Conservation (phyloP, 2,113 vertebrate species). For the Choloepus hoffmanni region DNA sequence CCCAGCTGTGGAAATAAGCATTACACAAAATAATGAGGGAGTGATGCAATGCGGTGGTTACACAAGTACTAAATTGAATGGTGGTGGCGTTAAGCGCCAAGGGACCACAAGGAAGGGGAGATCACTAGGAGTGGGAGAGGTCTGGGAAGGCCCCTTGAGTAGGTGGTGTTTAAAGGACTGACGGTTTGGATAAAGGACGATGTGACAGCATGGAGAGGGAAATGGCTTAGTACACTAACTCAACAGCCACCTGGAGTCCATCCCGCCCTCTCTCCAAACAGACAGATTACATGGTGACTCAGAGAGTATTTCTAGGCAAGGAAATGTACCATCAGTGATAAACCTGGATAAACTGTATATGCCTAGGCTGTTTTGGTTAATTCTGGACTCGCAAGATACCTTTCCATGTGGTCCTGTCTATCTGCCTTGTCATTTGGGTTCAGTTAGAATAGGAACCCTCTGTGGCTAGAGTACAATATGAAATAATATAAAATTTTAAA, state of each 20-base stretch:
- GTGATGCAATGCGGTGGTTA: conserved; percentile 68
- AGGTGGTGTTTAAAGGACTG: conserved; percentile 15
- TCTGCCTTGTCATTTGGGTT: background rate
- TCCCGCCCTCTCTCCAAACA: conserved; percentile 49
- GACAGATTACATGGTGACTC: conserved; percentile 41
- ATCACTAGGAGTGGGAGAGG: background rate
- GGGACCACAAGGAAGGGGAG: conserved; percentile 18
- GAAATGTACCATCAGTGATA: background rate
- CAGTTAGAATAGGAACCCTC: background rate
- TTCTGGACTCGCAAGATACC: background rate
- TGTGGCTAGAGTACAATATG: background rate
- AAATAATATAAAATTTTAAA: background rate
- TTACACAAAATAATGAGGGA: conserved; percentile 68
- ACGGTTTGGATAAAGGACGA: background rate
- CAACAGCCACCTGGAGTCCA: conserved; percentile 60
- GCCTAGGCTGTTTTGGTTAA: background rate
- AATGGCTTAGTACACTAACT: background rate
- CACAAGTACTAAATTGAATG: conserved; percentile 56
- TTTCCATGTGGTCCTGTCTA: background rate
- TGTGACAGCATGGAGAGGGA: background rate
- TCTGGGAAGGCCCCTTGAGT: background rate
- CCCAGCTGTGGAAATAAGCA: conserved; percentile 69
- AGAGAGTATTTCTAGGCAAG: conserved; percentile 35
- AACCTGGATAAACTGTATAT: background rate
- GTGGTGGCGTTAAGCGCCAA: background rate